These are phyloP conservation scores for Drosophila auraria DNA, from an alignment of 1,140 invertebrate genomes.

Conservation along the genomic window DNA sequence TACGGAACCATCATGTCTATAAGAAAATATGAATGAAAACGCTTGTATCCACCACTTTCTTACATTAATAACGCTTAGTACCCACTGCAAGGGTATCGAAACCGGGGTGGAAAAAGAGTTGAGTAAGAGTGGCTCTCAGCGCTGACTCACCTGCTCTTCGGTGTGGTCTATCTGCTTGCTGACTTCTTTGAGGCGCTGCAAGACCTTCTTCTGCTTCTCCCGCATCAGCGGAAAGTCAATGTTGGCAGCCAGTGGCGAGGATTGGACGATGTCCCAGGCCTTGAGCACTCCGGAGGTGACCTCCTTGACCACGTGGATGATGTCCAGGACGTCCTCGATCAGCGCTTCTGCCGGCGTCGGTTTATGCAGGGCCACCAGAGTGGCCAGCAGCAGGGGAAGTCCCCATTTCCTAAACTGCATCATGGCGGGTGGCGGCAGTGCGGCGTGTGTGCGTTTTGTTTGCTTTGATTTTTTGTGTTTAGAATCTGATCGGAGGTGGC, in stretches of 20 bases:
- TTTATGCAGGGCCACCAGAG: conserved; percentile 27
- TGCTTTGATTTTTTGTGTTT: conserved; percentile 3
- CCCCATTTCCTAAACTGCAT: conserved; percentile 32
- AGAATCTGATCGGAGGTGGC: conserved; percentile 18
- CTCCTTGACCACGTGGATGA: conserved; percentile 88
- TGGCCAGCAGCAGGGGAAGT: conserved; percentile 21
- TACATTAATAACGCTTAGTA: neutral
- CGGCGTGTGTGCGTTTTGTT: conserved; percentile 16
- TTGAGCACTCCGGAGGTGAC: conserved; percentile 87
- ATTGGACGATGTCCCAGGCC: conserved; percentile 88
- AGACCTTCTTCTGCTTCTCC: conserved; percentile 86
- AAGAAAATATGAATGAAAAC: neutral
- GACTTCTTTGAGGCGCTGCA: conserved; percentile 85
- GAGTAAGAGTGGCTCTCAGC: neutral
- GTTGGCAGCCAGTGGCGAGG: conserved; percentile 86
- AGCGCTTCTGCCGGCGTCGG: conserved; percentile 76
- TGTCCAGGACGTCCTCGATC: conserved; percentile 87
- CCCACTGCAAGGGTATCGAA: neutral
- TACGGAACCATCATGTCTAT: neutral
- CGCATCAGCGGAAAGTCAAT: conserved; percentile 87
- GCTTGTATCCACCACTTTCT: too few relatives aligned
- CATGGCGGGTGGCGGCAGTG: neutral
- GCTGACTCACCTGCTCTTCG: conserved; percentile 69
- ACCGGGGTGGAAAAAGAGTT: conserved; percentile 2
- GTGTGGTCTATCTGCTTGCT: conserved; percentile 84